Evolutionary conservation across 2,888 invertebrate genomes (phyloP).

Genomic region (Caenorhabditis becei): DNA sequence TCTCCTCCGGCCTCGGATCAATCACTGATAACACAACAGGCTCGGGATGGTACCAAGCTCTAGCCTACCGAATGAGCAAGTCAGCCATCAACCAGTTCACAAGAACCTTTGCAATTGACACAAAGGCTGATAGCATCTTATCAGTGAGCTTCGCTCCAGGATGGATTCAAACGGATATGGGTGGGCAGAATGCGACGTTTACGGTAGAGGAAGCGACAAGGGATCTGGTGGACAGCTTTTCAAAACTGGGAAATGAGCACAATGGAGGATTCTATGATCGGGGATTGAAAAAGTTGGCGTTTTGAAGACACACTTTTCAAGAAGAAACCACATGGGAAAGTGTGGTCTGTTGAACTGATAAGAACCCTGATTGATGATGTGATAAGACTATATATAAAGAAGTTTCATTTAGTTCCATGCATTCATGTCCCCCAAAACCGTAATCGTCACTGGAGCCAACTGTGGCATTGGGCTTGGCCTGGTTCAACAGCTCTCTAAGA

Average conservation of each 20-base stretch:
- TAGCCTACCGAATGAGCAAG: slow-evolving; percentile 62
- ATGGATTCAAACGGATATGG: slow-evolving; percentile 74
- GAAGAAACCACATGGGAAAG: too few species aligned
- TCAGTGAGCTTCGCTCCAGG: slow-evolving; percentile 63
- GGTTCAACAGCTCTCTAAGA: slow-evolving; percentile 85
- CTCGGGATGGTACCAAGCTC: slow-evolving; percentile 27
- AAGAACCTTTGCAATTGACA: slow-evolving; percentile 60
- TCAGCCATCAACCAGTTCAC: slow-evolving; percentile 71
- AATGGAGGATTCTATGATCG: slow-evolving; percentile 30
- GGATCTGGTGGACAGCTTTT: slow-evolving; percentile 7
- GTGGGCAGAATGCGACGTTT: slow-evolving; percentile 63
- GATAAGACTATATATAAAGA: too few species aligned
- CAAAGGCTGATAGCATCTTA: slow-evolving; percentile 49
- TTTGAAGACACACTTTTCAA: neutral
- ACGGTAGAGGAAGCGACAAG: slow-evolving; percentile 25
- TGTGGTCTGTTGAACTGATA: too few species aligned
- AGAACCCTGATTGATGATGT: too few species aligned
- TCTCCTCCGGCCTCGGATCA: slow-evolving; percentile 53
- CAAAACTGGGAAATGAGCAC: slow-evolving; percentile 11
- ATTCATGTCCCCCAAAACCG: slow-evolving; percentile 74
- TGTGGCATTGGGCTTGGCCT: slow-evolving; percentile 92
- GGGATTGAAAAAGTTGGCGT: neutral
- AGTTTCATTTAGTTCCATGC: neutral
- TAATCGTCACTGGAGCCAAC: slow-evolving; percentile 92
- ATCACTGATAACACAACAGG: slow-evolving; percentile 53